Evolutionary conservation across 1,140 invertebrate genomes (phyloP).

Genomic region (Drosophila tsacasi): DNA sequence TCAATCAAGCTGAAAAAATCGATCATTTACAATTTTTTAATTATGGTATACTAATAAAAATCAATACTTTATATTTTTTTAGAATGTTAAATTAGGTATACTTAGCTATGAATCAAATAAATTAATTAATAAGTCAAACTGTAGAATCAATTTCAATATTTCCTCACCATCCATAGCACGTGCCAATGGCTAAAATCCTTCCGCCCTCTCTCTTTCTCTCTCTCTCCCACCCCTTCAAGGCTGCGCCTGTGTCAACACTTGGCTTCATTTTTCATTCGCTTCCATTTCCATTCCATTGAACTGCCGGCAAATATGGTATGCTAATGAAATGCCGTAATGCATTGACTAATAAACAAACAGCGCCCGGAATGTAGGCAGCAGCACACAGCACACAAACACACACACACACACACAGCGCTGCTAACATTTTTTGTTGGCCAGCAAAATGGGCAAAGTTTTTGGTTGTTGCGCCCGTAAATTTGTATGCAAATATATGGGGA

Average conservation of each 20-base stretch:
- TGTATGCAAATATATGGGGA: constrained; percentile 18
- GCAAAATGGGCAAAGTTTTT: constrained; percentile 21
- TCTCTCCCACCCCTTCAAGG: background rate
- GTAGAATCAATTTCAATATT: background rate
- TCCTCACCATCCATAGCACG: background rate
- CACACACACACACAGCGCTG: constrained; percentile 6
- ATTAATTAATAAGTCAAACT: too few relatives aligned
- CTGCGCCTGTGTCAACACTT: constrained; percentile 51
- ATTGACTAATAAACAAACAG: constrained; percentile 51
- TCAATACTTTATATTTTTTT: too few relatives aligned
- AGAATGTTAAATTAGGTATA: too few relatives aligned
- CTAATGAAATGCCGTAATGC: constrained; percentile 55
- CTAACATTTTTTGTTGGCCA: constrained; percentile 21
- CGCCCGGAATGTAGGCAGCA: constrained; percentile 34
- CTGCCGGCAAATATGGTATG: constrained; percentile 28
- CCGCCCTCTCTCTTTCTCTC: background rate
- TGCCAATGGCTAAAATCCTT: background rate
- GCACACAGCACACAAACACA: constrained; percentile 4
- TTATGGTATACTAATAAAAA: too few relatives aligned
- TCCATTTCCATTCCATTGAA: constrained; percentile 48
- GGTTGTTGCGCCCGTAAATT: background rate
- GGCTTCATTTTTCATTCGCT: constrained; percentile 64
- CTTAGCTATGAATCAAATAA: too few relatives aligned
- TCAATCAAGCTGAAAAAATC: too few relatives aligned
- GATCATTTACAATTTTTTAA: too few relatives aligned